Evolutionary conservation across 2,797 vertebrate genomes (phyloP), one percentile per base, ranked within the genome.

Genomic region (Lagodon rhomboides): DNA sequence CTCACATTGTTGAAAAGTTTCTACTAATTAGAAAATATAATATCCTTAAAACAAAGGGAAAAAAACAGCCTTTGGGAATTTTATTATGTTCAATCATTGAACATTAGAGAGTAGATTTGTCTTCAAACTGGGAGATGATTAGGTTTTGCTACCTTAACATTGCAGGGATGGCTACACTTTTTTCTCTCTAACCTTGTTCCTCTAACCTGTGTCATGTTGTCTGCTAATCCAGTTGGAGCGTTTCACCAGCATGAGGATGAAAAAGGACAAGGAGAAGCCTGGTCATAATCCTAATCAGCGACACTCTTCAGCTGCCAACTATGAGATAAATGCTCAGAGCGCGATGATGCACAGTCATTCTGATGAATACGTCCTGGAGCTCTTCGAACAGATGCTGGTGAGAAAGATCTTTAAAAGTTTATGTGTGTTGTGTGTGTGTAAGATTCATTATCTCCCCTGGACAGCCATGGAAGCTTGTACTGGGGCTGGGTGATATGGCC

Each of bases 331-430:
- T 25, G 34, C 91, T 34, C 93, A 93, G 69, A 60, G 87, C 2
- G 84, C 94, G 58, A 92, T 95, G 25, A 85, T 98, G 82, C 92
- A 95, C 0, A 95, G 96, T 47, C 91, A 94, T 71, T 16, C 94
- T 0, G 97, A 98, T 54, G 95, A 97, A 8, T 93, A 95, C 4
- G 95, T 98, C 68, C 93, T 98, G 79, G 93, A 92, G 11, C 96
- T 98, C 68, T 98, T 98, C 54, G 97, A 98, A 87, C 95, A 97
- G 94, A 98, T 98, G 97, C 87, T 98, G 97, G 97, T 98, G 92
- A 96, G 96, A 86, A 79, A 47, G 38, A 58, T 8, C 3, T 8
- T 8, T 66, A n/a, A 38, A 27, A 22, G 15, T 25, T 47, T 20
- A 1, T 15, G 12, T 55, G 27, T n/a, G 8, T 20, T 20, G 65